Evolutionary conservation across 2,888 invertebrate species (phyloP).

Genomic region (Prionchulus punctatus): DNA sequence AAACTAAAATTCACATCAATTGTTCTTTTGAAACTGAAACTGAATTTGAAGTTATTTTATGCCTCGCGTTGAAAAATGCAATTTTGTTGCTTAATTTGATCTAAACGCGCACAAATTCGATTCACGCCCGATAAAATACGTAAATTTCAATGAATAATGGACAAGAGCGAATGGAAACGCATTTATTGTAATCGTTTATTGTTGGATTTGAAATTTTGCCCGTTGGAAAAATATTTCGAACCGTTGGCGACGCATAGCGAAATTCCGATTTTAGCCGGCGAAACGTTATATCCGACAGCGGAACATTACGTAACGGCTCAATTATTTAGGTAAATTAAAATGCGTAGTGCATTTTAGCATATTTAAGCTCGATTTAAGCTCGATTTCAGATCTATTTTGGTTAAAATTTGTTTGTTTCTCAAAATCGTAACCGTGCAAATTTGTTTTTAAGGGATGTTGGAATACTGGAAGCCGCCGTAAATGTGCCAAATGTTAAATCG

Average conservation of each 20-base stretch:
- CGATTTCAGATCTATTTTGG: too few relatives aligned
- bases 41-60: too few relatives aligned
- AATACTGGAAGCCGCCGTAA: not conserved
- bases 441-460: not conserved
- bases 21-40: too few relatives aligned
- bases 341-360: not conserved
- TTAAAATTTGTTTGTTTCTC: not conserved
- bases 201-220: not conserved
- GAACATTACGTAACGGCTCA: not conserved
- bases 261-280: conserved; percentile 1
- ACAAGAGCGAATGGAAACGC: too few relatives aligned
- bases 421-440: not conserved
- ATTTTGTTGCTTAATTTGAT: too few relatives aligned
- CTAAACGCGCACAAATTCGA: too few relatives aligned
- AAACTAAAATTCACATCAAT: too few relatives aligned
- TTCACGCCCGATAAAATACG: too few relatives aligned
- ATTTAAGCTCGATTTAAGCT: too few relatives aligned
- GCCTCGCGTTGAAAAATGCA: too few relatives aligned
- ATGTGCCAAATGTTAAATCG: not conserved
- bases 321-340: not conserved
- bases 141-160: too few relatives aligned
- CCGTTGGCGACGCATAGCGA: not conserved
- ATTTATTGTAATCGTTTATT: too few relatives aligned
- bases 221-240: not conserved
- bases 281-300: not conserved